Conservation (phyloP, 2,888 invertebrate genomes). For the Phyllotreta striolata region DNA sequence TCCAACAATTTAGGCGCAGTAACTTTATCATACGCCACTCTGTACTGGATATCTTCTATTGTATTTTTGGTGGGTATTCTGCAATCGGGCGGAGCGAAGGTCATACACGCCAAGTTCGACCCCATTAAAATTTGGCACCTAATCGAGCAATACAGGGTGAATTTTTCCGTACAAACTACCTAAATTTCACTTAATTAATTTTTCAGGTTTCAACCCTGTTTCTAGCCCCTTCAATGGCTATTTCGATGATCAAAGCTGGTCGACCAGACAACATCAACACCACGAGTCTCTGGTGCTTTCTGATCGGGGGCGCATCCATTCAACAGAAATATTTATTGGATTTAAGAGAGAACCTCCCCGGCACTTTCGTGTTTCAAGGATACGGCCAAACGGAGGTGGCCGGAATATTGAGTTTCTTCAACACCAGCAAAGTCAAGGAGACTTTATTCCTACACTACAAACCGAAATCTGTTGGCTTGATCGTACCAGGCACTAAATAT, state of each 20-base stretch:
- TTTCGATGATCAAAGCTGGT: conserved; percentile 49
- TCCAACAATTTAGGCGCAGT: conserved; percentile 34
- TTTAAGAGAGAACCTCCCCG: conserved; percentile 55
- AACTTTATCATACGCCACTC: conserved; percentile 46
- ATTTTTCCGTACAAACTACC: neutral
- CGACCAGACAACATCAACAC: conserved; percentile 55
- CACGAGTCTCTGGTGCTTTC: conserved; percentile 46
- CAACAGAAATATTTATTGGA: conserved; percentile 45
- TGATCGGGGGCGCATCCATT: conserved; percentile 53
- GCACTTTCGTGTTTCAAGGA: conserved; percentile 50
- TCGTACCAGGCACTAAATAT: conserved; percentile 48
- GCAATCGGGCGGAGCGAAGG: conserved; percentile 47
- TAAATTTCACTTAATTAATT: neutral
- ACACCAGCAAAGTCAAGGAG: conserved; percentile 48
- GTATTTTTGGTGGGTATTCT: conserved; percentile 42
- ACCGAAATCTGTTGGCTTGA: conserved; percentile 50
- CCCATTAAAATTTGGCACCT: conserved; percentile 48
- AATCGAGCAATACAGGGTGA: conserved; percentile 52
- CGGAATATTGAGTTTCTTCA: conserved; percentile 50
- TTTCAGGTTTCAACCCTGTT: conserved; percentile 48
- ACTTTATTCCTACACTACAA: conserved; percentile 48
- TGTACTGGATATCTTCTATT: conserved; percentile 56
- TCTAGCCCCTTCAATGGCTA: conserved; percentile 49
- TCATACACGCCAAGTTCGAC: conserved; percentile 46
- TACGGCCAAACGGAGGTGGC: conserved; percentile 58